Conservation (phyloP, 2,113 vertebrate genomes). For the Oncorhynchus mykiss region DNA sequence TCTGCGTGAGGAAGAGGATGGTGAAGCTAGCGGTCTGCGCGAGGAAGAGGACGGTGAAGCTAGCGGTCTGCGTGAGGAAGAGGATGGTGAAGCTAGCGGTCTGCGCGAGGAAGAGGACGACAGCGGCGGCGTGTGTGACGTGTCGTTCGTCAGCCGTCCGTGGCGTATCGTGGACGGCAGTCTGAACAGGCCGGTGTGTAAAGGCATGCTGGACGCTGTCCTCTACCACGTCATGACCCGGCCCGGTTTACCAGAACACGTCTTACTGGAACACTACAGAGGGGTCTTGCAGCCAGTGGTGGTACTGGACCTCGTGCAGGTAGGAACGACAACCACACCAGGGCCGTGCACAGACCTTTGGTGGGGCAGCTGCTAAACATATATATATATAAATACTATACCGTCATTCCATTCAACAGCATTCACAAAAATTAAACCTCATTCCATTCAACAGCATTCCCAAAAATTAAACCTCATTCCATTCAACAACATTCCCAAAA, state of each 20-base stretch:
- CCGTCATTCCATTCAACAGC: too few relatives aligned
- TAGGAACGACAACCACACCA: constrained; percentile 40
- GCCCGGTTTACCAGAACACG: constrained; percentile 78
- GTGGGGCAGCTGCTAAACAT: too few relatives aligned
- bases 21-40: neutral
- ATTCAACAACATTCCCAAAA: too few relatives aligned
- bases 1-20: neutral
- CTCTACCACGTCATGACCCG: constrained; percentile 88
- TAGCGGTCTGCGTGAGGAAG: neutral
- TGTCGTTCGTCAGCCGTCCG: constrained; percentile 85
- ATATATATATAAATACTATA: too few relatives aligned
- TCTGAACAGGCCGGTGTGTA: constrained; percentile 86
- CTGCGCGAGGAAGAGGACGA: neutral
- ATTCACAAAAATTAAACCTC: too few relatives aligned
- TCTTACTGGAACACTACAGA: constrained; percentile 82
- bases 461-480: too few relatives aligned
- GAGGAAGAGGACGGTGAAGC: neutral
- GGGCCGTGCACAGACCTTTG: too few relatives aligned
- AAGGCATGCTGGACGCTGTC: constrained; percentile 92
- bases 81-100: neutral
- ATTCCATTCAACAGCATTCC: too few relatives aligned
- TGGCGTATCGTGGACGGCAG: constrained; percentile 91
- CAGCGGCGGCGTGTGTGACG: constrained; percentile 19
- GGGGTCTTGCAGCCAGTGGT: constrained; percentile 85
- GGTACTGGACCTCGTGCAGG: constrained; percentile 86